Conservation (phyloP, 2,888 invertebrate genomes). For the Liposcelis brunnea region DNA sequence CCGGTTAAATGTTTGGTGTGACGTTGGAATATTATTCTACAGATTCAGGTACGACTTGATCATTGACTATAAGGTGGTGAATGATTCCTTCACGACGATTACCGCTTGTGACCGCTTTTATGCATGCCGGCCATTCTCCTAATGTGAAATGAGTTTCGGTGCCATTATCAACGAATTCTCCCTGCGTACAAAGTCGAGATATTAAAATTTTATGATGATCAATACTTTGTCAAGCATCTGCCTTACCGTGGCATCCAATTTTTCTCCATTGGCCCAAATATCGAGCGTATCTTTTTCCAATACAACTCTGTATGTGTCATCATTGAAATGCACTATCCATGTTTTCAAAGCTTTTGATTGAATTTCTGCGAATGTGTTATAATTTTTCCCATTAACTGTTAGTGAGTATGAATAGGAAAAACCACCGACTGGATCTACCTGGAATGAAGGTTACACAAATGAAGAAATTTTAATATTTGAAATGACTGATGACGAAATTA, state of each 20-base stretch:
- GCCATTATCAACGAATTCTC: conserved; percentile 67
- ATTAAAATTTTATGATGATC: no score
- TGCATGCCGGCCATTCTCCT: conserved; percentile 31
- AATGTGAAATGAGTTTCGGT: conserved; percentile 64
- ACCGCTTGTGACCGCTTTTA: conserved; percentile 37
- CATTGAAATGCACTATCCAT: conserved; percentile 44
- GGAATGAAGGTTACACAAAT: not conserved
- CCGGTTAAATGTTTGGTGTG: no score
- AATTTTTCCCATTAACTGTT: conserved; percentile 63
- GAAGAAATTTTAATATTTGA: not conserved
- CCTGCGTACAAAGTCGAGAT: conserved; percentile 36
- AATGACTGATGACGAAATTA: not conserved
- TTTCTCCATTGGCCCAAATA: conserved; percentile 57
- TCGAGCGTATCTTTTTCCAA: conserved; percentile 59
- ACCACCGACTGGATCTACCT: conserved; percentile 39
- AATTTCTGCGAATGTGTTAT: conserved; percentile 62
- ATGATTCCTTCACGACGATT: conserved; percentile 40
- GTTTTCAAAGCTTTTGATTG: conserved; percentile 56
- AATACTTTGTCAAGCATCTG: conserved; percentile 6
- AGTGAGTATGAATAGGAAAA: conserved; percentile 70
- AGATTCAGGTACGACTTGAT: conserved; percentile 16
- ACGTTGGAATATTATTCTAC: no score
- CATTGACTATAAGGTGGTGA: conserved; percentile 37
- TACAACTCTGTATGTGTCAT: conserved; percentile 45
- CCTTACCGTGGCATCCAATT: conserved; percentile 43